Conservation (phyloP, 2,113 vertebrate genomes). For the Gavialis gangeticus region DNA sequence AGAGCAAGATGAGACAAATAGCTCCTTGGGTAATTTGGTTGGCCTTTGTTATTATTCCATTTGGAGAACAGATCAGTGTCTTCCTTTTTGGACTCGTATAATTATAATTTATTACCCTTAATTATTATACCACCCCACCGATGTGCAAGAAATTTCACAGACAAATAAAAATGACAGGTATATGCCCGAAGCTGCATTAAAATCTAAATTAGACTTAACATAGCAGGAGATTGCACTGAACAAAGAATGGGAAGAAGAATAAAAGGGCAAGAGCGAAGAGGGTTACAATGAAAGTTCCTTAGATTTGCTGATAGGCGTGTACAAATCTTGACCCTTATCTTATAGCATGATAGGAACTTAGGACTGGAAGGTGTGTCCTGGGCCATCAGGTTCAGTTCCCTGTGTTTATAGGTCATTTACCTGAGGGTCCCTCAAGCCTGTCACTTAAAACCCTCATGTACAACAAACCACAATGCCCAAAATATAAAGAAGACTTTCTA, state of each 20-base stretch:
- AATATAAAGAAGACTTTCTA: no score
- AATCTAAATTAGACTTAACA: not conserved
- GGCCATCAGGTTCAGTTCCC: no score
- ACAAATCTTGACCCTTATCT: not conserved
- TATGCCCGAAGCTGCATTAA: not conserved
- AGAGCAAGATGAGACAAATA: not conserved
- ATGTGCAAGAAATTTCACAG: conserved; percentile 8
- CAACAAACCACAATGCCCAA: no score
- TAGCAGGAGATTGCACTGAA: not conserved
- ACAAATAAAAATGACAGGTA: conserved; percentile 19
- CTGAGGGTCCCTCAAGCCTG: no score
- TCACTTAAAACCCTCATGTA: no score
- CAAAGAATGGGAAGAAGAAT: not conserved
- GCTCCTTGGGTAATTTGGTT: not conserved
- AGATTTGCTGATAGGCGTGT: not conserved
- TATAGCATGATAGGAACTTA: not conserved
- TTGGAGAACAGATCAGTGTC: conserved; percentile 18
- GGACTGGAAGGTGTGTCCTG: no score
- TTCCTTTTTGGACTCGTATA: conserved; percentile 28
- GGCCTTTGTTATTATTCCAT: conserved; percentile 22
- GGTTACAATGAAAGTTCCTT: not conserved
- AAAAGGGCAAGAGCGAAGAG: not conserved
- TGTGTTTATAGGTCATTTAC: no score
- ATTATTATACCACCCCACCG: conserved; percentile 26
- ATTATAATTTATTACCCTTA: conserved; percentile 49